phyloP scores from a whole-genome alignment of 2,888 invertebrate genomes.

The Amiota mariae region DNA sequence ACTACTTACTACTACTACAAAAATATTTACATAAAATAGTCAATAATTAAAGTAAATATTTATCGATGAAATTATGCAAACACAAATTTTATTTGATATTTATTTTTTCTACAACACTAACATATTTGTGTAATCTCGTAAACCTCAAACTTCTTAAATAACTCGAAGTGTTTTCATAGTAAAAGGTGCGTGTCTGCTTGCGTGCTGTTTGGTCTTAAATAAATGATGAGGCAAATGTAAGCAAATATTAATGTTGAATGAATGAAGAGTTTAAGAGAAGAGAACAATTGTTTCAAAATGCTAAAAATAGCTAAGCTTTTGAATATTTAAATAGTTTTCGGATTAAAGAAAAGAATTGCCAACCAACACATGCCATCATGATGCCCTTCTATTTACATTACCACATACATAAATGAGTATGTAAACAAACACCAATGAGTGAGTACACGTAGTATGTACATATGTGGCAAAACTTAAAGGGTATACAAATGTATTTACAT shows the following conservation, averaged over 20 bases:
- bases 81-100: neutral
- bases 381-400: too few species aligned
- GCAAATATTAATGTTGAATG: neutral
- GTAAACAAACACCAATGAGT: neutral
- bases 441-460: slow-evolving; percentile 4
- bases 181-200: neutral
- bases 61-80: slow-evolving; percentile 21
- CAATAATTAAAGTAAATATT: slow-evolving; percentile 49
- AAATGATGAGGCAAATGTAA: neutral
- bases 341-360: neutral
- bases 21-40: slow-evolving; percentile 27
- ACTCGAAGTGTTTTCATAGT: neutral
- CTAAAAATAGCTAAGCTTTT: slow-evolving; percentile 1
- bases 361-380: neutral
- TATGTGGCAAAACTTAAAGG: slow-evolving; percentile 48
- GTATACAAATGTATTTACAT: slow-evolving; percentile 20
- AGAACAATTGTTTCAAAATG: slow-evolving; percentile 3
- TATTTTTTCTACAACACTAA: too few species aligned
- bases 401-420: too few species aligned
- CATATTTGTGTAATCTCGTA: too few species aligned
- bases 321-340: slow-evolving; percentile 10
- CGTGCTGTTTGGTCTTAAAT: neutral
- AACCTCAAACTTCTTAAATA: neutral
- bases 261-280: too few species aligned
- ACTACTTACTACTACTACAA: too few species aligned